These are phyloP conservation scores for Coleophora flavipennella DNA, from an alignment of 2,888 invertebrate species.

Conservation along the genomic window DNA sequence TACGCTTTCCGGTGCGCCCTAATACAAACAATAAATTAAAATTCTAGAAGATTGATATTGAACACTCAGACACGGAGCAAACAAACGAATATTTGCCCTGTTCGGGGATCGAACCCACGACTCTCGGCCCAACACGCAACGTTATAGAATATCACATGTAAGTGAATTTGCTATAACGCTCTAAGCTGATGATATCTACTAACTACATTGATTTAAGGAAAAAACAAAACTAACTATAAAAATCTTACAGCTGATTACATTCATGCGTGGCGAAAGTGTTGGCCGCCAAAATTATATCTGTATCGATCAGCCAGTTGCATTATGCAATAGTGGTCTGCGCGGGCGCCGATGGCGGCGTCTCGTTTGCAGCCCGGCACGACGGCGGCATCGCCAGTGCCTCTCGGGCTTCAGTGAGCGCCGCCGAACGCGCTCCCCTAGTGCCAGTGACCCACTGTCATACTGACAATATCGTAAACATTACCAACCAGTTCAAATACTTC, in stretches of 20 bases:
- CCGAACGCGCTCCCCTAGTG: slow-evolving; percentile 22
- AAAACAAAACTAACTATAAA: too few relatives aligned
- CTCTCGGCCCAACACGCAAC: too few relatives aligned
- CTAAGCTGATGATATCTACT: too few relatives aligned
- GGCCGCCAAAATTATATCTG: slow-evolving; percentile 68
- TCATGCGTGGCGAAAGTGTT: slow-evolving; percentile 60
- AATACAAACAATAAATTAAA: too few relatives aligned
- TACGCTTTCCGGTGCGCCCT: too few relatives aligned
- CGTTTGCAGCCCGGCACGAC: slow-evolving; percentile 15
- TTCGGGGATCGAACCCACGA: too few relatives aligned
- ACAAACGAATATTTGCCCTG: too few relatives aligned
- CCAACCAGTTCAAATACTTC: neutral
- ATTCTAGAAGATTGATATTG: too few relatives aligned
- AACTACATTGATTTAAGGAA: too few relatives aligned
- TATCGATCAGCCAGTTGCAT: slow-evolving; percentile 47
- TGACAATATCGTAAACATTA: neutral
- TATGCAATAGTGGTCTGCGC: slow-evolving; percentile 49
- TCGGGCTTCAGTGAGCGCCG: slow-evolving; percentile 23
- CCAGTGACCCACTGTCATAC: slow-evolving; percentile 14
- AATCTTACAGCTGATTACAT: neutral
- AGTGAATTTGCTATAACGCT: too few relatives aligned
- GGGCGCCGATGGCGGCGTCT: slow-evolving; percentile 30
- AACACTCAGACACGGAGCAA: too few relatives aligned
- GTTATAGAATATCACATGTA: too few relatives aligned
- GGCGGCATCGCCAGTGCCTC: slow-evolving; percentile 35